These are phyloP conservation scores for Drosophila kepulauana DNA, from an alignment of 1,140 invertebrate species.

Conservation along the genomic window DNA sequence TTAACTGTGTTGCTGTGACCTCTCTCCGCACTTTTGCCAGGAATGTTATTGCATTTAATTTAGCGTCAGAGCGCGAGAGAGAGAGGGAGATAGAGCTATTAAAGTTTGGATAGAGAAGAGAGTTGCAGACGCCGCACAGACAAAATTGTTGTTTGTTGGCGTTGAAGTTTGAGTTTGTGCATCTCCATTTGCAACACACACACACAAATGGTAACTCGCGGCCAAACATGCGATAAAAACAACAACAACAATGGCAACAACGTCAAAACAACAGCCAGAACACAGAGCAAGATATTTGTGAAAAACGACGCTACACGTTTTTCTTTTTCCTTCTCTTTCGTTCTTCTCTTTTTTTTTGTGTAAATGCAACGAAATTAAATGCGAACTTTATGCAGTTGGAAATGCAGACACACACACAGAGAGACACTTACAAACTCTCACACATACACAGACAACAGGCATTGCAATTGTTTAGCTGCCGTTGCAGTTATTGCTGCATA, in stretches of 20 bases:
- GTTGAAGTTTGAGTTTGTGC: slow-evolving; percentile 24
- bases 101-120: slow-evolving; percentile 5
- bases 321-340: slow-evolving; percentile 1
- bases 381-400: slow-evolving; percentile 79
- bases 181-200: slow-evolving; percentile 49
- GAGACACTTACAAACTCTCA: background rate
- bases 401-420: slow-evolving; percentile 57
- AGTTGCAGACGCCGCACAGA: slow-evolving; percentile 66
- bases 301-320: slow-evolving; percentile 44
- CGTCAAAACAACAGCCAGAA: slow-evolving; percentile 11
- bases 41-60: slow-evolving; percentile 81
- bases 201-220: slow-evolving; percentile 75
- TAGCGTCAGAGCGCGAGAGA: slow-evolving; percentile 57
- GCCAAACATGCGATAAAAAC: slow-evolving; percentile 70
- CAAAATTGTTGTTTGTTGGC: slow-evolving; percentile 49
- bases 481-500: slow-evolving; percentile 65
- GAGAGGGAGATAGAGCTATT: background rate
- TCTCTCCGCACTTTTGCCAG: background rate
- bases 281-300: slow-evolving; percentile 48
- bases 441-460: slow-evolving; percentile 1
- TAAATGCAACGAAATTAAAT: slow-evolving; percentile 74
- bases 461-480: slow-evolving; percentile 60
- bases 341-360: slow-evolving; percentile 9
- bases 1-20: slow-evolving; percentile 46
- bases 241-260: slow-evolving; percentile 35